Base-by-base conservation (phyloP, 2,888 invertebrate species). In the Leucophenga montana region DNA sequence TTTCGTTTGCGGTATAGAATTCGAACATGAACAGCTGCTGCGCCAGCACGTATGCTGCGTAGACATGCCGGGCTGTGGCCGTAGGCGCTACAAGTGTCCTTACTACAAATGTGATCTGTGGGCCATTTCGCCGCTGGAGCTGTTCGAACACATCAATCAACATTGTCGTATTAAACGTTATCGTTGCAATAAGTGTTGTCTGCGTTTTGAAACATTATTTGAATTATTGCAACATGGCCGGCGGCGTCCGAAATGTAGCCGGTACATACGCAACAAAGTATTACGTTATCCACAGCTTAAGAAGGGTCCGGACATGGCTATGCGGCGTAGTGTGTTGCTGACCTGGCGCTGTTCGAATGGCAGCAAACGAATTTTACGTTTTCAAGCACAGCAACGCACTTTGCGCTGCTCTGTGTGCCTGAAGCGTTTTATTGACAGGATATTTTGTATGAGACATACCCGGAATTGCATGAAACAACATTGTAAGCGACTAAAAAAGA, bases 1-100 rank as follows among this genome's bases (percentile, higher is more conserved):
- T 54, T 69, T 14, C 1, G 56, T 33, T 0, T 87, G 86, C 46
- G 87, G 85, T 0, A 14, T 68, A 0, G 11, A 67, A 0, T 57
- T 84, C 5, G 57, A 71, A 0, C 73, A 81, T 50, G 22, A 74
- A 11, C 8, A 27, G 0, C 61, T 79, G 1, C 13, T 84, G 4
- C 20, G 4, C 0, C 44, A 68, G 1, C 86, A 86, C 67, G 66
- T 53, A 6, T 82, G 78, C 8, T 80, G 81, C 13, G 14, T 57
- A 0, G 66, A 50, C 0, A 66, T 70, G 11, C 56, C 31, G 66
- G 66, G 8, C 5, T 27, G 1, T 64, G 56, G 5, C 56, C 69
- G 0, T 31, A 65, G 18, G 62, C 69, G 14, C 16, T 16, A 75
- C 14, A 75, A 78, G 18, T 86, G 86, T 20, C 87, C 85, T 3